Percentiles rank a stretch among this genome's conserved stretches.
phyloP scores from a whole-genome alignment of 2,113 vertebrate species.

The Tetrao urogallus region DNA sequence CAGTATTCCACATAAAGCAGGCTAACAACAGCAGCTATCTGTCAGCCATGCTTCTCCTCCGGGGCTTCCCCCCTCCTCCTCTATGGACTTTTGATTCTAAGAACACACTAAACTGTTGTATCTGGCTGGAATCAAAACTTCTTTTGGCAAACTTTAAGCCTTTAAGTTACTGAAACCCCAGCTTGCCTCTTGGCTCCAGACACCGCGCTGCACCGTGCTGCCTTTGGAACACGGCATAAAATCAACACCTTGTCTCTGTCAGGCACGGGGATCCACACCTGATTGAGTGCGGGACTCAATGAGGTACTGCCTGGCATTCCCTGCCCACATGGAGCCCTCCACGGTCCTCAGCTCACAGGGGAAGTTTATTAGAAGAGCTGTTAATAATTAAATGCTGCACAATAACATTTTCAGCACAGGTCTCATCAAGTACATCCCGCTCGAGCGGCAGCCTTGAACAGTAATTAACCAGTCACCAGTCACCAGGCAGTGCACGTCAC shows the following conservation, averaged over 20 bases:
- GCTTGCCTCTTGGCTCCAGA: neutral
- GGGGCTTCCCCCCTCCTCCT: neutral
- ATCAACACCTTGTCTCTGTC: neutral
- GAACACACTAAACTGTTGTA: neutral
- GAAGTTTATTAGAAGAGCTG: conserved; percentile 18
- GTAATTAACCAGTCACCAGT: neutral
- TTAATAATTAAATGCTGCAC: conserved; percentile 35
- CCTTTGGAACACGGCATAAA: neutral
- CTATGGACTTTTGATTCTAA: neutral
- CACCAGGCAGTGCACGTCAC: neutral
- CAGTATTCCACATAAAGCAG: neutral
- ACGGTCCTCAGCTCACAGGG: neutral
- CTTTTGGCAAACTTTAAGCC: neutral
- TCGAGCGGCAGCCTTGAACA: neutral
- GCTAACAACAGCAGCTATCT: conserved; percentile 24
- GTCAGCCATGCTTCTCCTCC: neutral
- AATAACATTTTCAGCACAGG: conserved; percentile 17
- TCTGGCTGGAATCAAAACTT: neutral
- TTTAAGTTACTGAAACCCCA: neutral
- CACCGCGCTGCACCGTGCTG: neutral
- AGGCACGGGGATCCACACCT: neutral
- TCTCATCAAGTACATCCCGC: conserved; percentile 12
- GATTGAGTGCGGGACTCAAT: neutral
- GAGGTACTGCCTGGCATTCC: neutral
- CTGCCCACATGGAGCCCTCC: neutral